phyloP scores from a whole-genome alignment of 2,113 vertebrate genomes.

The Drymodes brunneopygia region DNA sequence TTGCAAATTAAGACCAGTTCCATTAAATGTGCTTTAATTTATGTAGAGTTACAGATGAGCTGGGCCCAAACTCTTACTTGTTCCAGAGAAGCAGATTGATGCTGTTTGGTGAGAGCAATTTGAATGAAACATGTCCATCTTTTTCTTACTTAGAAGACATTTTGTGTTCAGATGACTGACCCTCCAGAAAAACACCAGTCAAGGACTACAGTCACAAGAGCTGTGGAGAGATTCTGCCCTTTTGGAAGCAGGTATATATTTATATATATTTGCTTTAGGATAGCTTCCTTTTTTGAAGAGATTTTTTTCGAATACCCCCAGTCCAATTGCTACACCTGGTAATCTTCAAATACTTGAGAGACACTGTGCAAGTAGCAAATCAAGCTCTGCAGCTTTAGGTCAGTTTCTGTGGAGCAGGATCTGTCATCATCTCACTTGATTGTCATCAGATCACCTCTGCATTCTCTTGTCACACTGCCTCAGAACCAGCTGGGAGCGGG shows the following conservation, averaged over 20 bases:
- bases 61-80: not conserved
- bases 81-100: not conserved
- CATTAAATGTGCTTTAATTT: not conserved
- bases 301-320: not conserved
- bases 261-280: not conserved
- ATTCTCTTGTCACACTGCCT: not conserved
- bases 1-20: not conserved
- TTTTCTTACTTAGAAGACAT: constrained; percentile 22
- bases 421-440: not conserved
- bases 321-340: not conserved
- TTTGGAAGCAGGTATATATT: constrained; percentile 81
- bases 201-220: constrained; percentile 64
- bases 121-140: not conserved
- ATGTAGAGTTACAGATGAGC: not conserved
- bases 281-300: not conserved
- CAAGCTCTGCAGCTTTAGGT: not conserved
- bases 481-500: not conserved
- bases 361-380: not conserved
- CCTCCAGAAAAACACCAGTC: constrained; percentile 34
- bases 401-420: not conserved
- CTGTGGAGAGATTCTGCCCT: constrained; percentile 76
- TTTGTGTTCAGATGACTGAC: not conserved
- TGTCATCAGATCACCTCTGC: not conserved
- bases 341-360: not conserved
- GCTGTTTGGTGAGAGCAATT: not conserved